Conservation (phyloP, 2,113 vertebrate species). For the Xyliphius kryptos region DNA sequence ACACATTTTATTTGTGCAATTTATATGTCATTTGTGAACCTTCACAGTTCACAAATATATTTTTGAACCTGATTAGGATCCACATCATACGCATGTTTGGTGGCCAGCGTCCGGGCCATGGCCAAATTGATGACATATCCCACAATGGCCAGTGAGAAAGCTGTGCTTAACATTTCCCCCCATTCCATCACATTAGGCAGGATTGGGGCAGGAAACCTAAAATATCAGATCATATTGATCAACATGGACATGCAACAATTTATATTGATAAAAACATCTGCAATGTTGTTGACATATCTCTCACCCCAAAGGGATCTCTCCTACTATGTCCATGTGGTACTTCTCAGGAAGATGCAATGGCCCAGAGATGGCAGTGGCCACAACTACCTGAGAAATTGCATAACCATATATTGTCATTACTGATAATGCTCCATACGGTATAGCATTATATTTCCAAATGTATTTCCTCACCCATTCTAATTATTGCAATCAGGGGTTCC, state of each 20-base stretch:
- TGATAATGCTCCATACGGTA: no score
- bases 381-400: conserved; percentile 80
- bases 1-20: no score
- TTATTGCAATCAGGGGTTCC: no score
- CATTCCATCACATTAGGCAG: conserved; percentile 74
- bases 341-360: conserved; percentile 69
- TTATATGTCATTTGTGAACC: no score
- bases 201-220: conserved; percentile 76
- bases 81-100: conserved; percentile 80
- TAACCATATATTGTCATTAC: no score
- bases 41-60: no score
- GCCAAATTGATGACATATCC: conserved; percentile 90
- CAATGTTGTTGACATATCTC: no score
- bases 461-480: no score
- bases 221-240: no score
- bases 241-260: no score
- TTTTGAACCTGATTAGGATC: conserved; percentile 88
- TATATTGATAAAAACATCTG: no score
- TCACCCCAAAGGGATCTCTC: conserved; percentile 81
- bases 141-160: conserved; percentile 86
- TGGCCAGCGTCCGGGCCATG: conserved; percentile 80
- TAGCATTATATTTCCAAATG: no score
- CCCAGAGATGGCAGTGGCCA: conserved; percentile 81
- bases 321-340: conserved; percentile 83
- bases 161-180: conserved; percentile 84